These are phyloP conservation scores for Chirona hameri DNA, from an alignment of 2,888 invertebrate species.

Conservation along the genomic window DNA sequence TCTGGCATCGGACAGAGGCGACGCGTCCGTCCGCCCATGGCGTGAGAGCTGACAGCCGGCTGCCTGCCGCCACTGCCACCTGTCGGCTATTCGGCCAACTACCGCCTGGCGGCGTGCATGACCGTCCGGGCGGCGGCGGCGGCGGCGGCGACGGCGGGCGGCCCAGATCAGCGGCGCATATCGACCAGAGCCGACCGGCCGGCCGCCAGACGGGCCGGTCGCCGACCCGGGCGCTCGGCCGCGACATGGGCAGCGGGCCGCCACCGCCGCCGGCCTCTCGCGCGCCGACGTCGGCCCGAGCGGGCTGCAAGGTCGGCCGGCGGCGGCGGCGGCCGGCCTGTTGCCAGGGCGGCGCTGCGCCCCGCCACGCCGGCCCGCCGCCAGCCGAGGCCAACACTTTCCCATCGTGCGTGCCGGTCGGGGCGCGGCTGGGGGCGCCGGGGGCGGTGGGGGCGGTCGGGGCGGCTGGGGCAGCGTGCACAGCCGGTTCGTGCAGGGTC, in stretches of 20 bases:
- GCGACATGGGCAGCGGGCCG: not conserved
- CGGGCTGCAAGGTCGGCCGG: conserved; percentile 11
- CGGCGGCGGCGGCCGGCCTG: conserved; percentile 1
- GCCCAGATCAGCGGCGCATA: conserved; percentile 8
- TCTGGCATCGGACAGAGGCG: too few relatives aligned
- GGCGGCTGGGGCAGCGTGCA: not conserved
- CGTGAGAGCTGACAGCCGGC: not conserved
- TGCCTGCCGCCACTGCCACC: not conserved
- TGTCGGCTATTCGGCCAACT: not conserved
- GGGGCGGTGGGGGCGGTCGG: not conserved
- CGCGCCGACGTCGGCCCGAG: not conserved
- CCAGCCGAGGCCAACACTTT: not conserved
- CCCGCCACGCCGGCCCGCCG: not conserved
- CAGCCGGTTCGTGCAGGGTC: too few relatives aligned
- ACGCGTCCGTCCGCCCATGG: not conserved
- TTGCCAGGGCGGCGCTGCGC: not conserved
- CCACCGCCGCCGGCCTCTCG: not conserved
- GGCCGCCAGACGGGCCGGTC: conserved; percentile 14
- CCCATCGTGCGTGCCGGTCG: not conserved
- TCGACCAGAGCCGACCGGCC: not conserved
- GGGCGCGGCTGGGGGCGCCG: not conserved
- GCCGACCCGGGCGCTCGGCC: not conserved
- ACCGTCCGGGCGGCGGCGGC: not conserved
- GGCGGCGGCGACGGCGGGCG: not conserved
- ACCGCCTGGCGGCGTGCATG: not conserved